Evolutionary conservation across 1,140 invertebrate species (phyloP), one percentile per base, ranked within the genome.

Genomic region (Pogonomyrmex californicus): DNA sequence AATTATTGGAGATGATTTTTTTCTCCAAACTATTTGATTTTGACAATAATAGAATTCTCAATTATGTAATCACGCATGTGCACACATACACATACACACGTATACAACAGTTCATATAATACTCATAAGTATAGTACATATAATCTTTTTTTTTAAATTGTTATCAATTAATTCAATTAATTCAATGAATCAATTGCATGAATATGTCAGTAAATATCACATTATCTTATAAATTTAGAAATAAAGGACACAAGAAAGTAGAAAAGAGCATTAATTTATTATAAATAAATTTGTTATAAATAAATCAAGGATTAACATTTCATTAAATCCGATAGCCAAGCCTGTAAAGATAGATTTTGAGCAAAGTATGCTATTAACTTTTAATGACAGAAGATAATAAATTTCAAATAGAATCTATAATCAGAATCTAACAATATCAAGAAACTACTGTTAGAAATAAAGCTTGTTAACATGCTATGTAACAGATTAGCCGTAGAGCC

Each of bases 1-100:
- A 92, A 94, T 51, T 36, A 63, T 36, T 23, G 49, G 9, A 49
- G 30, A 0, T 6, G 1, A 60, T 75, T 58, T 75, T 41, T 7
- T 30, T 60, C 9, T 38, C 0, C 7, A 75, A 75, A 41, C 1
- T 41, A 75, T 14, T 9, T n/a, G 36, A 75, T 60, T 30, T 1
- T 23, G 51, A 54, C 9, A 54, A 58, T 17, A 58, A 7, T 30
- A 6, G 17, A 5, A 5, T 2, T 56, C 4, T 56, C n/a, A 56
- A 56, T 6, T 56, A 23, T 23, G 23, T 23, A 23, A 23, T 23
- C 23, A 23, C 23, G 23, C 23, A 23, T 23, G 23, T 23, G 23
- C 23, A 23, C 23, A 23, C 23, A 23, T 23, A 23, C 23, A 23
- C 23, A 23, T 65, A 41, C 4, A 44, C 38, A 41, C 6, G n/a